Evolutionary conservation across 2,888 invertebrate species (phyloP).

Genomic region (Ectobius pallidus): DNA sequence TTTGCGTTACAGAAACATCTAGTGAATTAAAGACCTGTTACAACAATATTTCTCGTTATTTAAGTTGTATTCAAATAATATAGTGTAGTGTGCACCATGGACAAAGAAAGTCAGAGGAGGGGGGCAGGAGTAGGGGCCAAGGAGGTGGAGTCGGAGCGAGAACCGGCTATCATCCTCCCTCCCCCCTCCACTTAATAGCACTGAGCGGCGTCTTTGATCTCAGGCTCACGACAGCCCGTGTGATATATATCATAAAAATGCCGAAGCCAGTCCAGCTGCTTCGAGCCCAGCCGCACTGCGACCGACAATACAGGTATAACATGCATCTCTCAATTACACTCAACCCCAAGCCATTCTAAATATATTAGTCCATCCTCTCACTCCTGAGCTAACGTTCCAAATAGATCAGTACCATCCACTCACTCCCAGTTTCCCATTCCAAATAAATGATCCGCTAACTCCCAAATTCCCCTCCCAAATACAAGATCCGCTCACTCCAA

Average conservation of each 20-base stretch:
- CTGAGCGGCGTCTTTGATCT: slow-evolving; percentile 19
- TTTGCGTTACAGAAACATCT: too few relatives aligned
- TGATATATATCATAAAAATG: slow-evolving; percentile 27
- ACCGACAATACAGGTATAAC: too few relatives aligned
- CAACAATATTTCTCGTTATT: background rate
- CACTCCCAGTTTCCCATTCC: too few relatives aligned
- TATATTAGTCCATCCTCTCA: too few relatives aligned
- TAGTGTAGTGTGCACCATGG: background rate
- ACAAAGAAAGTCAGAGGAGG: background rate
- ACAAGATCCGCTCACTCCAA: too few relatives aligned
- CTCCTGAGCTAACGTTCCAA: too few relatives aligned
- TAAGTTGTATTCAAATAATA: slow-evolving; percentile 1
- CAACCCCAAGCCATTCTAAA: too few relatives aligned
- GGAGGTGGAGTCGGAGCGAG: background rate
- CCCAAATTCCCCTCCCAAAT: too few relatives aligned
- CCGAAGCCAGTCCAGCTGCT: background rate
- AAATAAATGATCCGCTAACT: too few relatives aligned
- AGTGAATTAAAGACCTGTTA: background rate
- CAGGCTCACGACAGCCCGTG: slow-evolving; percentile 20
- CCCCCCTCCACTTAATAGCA: slow-evolving; percentile 13
- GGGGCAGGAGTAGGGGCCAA: background rate
- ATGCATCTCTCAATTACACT: too few relatives aligned
- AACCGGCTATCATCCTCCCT: slow-evolving; percentile 13
- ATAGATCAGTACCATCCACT: too few relatives aligned
- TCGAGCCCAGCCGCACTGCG: too few relatives aligned